These are phyloP conservation scores for Mustela nigripes DNA, from an alignment of 2,113 vertebrate genomes.

Conservation along the genomic window DNA sequence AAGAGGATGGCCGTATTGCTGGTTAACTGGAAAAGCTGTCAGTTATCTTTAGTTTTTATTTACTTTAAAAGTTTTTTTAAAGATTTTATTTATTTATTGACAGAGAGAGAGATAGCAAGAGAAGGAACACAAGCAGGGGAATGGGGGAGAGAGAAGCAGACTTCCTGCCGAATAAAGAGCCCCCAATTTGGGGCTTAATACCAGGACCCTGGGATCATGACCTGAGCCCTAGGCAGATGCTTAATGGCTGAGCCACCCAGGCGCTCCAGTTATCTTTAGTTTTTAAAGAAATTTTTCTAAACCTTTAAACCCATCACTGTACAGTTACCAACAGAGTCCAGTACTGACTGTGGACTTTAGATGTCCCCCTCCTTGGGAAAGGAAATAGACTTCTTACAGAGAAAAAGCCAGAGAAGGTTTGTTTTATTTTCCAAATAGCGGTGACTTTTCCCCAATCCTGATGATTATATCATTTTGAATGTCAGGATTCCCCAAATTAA, in stretches of 20 bases:
- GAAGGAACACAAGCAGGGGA: too few relatives aligned
- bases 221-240: too few relatives aligned
- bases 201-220: too few relatives aligned
- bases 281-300: constrained; percentile 1
- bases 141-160: too few relatives aligned
- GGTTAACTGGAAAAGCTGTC: neutral
- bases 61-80: too few relatives aligned
- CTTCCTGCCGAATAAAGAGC: too few relatives aligned
- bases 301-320: neutral
- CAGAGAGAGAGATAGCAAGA: too few relatives aligned
- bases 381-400: neutral
- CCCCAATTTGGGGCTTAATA: too few relatives aligned
- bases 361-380: neutral
- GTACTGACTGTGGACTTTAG: neutral
- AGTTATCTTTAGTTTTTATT: neutral
- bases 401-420: neutral
- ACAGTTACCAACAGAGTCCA: neutral
- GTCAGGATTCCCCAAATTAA: constrained; percentile 60
- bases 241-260: too few relatives aligned
- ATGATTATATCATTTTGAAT: constrained; percentile 9
- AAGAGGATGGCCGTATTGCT: neutral
- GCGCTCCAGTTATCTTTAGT: neutral
- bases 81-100: too few relatives aligned
- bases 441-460: neutral
- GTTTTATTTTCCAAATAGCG: neutral